Evolutionary conservation across 1,140 invertebrate species (phyloP).

Genomic region (Trichonephila clavata): DNA sequence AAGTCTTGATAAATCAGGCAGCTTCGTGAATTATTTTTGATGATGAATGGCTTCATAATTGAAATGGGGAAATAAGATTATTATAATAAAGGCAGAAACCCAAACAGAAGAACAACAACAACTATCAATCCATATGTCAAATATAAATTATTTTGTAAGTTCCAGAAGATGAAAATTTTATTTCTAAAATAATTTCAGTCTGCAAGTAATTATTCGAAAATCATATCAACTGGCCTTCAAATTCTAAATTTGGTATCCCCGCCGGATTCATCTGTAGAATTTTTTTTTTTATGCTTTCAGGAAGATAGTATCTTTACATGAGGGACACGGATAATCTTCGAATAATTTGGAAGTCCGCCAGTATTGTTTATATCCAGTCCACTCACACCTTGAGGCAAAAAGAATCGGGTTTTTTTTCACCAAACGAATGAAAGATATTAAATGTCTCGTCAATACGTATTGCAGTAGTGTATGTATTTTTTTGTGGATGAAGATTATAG

Average conservation of each 20-base stretch:
- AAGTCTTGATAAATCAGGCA: no score
- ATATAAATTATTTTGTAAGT: no score
- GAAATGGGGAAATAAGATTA: no score
- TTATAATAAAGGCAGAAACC: no score
- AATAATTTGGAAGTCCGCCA: not conserved
- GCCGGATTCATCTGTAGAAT: not conserved
- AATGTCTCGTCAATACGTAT: not conserved
- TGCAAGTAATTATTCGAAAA: not conserved
- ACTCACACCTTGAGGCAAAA: not conserved
- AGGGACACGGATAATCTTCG: not conserved
- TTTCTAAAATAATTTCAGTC: no score
- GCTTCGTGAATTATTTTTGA: no score
- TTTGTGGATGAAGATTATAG: not conserved
- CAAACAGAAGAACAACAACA: no score
- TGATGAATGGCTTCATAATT: no score
- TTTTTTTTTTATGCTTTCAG: not conserved
- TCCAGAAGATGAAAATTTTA: no score
- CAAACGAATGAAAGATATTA: no score
- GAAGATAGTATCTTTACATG: not conserved
- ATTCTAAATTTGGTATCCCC: constrained; percentile 11
- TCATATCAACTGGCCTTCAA: not conserved
- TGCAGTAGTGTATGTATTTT: not conserved
- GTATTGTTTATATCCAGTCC: not conserved
- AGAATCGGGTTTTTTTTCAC: not conserved
- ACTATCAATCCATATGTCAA: no score